A percentile compares a stretch with the other conserved stretches of the same genome.
These are phyloP conservation scores for Leptopterna dolabrata DNA, from an alignment of 2,888 invertebrate genomes.

Conservation along the genomic window DNA sequence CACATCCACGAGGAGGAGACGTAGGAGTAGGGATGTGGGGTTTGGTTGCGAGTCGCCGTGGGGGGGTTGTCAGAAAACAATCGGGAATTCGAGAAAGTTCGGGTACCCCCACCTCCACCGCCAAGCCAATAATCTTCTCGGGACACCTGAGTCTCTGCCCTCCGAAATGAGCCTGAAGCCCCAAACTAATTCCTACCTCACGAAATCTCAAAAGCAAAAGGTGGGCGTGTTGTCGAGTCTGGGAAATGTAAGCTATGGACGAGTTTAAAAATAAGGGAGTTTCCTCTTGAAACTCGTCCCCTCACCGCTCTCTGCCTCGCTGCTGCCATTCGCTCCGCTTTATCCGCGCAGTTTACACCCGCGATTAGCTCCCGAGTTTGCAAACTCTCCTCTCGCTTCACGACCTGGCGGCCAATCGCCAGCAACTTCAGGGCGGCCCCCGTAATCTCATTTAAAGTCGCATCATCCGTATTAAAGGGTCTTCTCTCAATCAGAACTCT, in stretches of 20 bases:
- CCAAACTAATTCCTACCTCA: not conserved
- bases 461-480: not conserved
- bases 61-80: not conserved
- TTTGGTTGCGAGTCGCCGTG: not conserved
- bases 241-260: not conserved
- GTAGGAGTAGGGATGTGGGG: not conserved
- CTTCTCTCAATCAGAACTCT: conserved; percentile 25
- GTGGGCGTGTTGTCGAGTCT: not conserved
- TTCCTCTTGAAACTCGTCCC: not conserved
- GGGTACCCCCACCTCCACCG: not conserved
- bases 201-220: not conserved
- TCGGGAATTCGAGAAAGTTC: not conserved
- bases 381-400: not conserved
- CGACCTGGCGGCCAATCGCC: conserved; percentile 18
- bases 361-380: conserved; percentile 21
- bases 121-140: not conserved
- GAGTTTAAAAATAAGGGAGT: not conserved
- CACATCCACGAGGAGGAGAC: not conserved
- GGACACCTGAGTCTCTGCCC: not conserved
- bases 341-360: conserved; percentile 10
- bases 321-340: not conserved
- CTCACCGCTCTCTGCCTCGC: too few relatives aligned
- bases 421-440: not conserved
- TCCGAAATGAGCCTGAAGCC: not conserved
- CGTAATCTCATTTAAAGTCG: conserved; percentile 15